Percentiles rank a stretch among this genome's conserved stretches.
Conservation (phyloP, 2,888 invertebrate species). For the Erebia epiphron region DNA sequence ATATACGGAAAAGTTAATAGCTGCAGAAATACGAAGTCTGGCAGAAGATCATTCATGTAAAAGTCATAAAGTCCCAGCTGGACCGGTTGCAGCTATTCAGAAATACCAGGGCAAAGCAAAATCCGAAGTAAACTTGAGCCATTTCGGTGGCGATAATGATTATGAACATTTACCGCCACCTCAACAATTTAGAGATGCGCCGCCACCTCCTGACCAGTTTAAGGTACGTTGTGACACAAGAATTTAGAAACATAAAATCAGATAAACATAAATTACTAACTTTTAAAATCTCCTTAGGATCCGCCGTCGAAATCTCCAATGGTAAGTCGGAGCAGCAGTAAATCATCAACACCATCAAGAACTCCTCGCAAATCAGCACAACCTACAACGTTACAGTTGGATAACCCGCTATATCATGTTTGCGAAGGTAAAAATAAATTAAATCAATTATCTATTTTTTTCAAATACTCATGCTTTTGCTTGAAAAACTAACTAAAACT, state of each 20-base stretch:
- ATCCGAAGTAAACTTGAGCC: conserved; percentile 83
- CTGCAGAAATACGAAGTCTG: conserved; percentile 76
- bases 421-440: conserved; percentile 84
- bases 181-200: conserved; percentile 91
- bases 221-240: conserved; percentile 56
- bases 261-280: conserved; percentile 3
- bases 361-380: conserved; percentile 61
- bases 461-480: conserved; percentile 51
- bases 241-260: neutral
- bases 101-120: conserved; percentile 79
- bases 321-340: conserved; percentile 72
- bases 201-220: conserved; percentile 90
- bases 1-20: conserved; percentile 76
- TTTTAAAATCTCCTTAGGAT: conserved; percentile 54
- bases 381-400: conserved; percentile 75
- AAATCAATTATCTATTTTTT: conserved; percentile 48
- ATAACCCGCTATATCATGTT: conserved; percentile 91
- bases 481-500: conserved; percentile 56
- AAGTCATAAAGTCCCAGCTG: conserved; percentile 59
- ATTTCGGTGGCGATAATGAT: conserved; percentile 81
- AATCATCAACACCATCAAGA: conserved; percentile 75
- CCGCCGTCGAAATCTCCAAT: conserved; percentile 74
- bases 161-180: conserved; percentile 92
- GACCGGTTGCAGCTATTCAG: conserved; percentile 55
- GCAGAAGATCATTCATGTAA: conserved; percentile 71